Conservation (phyloP, 2,888 invertebrate species). For the Dryobotodes eremita region DNA sequence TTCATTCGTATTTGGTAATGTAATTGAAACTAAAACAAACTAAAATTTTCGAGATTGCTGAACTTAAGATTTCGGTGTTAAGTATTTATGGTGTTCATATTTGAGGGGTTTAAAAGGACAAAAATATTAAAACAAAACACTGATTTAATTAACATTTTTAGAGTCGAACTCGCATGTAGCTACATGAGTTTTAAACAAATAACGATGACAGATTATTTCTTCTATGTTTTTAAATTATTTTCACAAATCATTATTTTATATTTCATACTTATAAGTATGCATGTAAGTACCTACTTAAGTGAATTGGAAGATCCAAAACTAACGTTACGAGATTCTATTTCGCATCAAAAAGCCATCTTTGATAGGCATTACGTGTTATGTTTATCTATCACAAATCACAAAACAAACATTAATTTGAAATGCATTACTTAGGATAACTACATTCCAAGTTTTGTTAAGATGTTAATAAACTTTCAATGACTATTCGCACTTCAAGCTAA, state of each 20-base stretch:
- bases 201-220: not conserved
- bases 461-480: slow-evolving; percentile 8
- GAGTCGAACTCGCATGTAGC: not conserved
- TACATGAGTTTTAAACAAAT: not conserved
- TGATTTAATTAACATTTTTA: not conserved
- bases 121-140: not conserved
- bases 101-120: no score
- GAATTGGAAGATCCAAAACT: not conserved
- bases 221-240: not conserved
- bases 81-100: not conserved
- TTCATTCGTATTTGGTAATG: slow-evolving; percentile 20
- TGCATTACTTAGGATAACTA: not conserved
- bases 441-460: not conserved
- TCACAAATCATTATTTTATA: not conserved
- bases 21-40: not conserved
- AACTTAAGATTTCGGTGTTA: not conserved
- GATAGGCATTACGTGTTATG: not conserved
- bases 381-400: not conserved
- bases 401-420: not conserved
- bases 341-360: not conserved
- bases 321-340: slow-evolving; percentile 7
- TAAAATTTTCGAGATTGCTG: not conserved
- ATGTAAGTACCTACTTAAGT: not conserved
- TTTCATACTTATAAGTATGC: not conserved
- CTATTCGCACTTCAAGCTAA: not conserved